These are phyloP conservation scores for Alviniconcha strummeri DNA, from an alignment of 2,888 invertebrate genomes.

Conservation along the genomic window DNA sequence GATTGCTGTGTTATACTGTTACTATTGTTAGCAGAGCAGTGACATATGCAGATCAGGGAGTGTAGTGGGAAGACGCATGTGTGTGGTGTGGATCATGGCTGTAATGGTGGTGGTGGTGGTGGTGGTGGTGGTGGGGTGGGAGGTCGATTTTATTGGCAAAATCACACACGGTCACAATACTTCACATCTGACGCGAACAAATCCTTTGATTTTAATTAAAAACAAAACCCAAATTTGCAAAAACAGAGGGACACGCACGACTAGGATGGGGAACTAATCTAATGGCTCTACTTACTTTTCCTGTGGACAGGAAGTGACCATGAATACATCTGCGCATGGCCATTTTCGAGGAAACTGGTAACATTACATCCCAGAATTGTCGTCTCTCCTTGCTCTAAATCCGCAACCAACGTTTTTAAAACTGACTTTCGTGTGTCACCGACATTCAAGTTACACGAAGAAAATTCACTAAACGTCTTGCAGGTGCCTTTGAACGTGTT, in stretches of 20 bases:
- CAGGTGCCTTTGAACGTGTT: neutral
- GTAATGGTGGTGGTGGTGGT: neutral
- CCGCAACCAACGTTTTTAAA: slow-evolving; percentile 18
- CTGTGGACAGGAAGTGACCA: slow-evolving; percentile 11
- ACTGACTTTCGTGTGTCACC: slow-evolving; percentile 7
- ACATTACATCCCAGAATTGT: slow-evolving; percentile 21
- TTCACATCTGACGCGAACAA: no score
- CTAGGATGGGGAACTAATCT: no score
- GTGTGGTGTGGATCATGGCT: neutral
- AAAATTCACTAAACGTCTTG: slow-evolving; percentile 6
- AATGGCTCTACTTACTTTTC: no score
- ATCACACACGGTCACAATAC: neutral
- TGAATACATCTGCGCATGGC: slow-evolving; percentile 1
- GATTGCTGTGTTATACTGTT: no score
- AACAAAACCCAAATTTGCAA: neutral
- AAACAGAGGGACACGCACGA: no score
- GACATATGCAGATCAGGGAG: no score
- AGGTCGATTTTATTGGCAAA: neutral
- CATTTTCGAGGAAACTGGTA: slow-evolving; percentile 4
- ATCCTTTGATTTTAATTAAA: neutral
- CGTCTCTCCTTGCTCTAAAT: slow-evolving; percentile 22
- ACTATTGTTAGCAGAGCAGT: no score
- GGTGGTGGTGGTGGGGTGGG: neutral
- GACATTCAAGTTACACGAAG: slow-evolving; percentile 23
- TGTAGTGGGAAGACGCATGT: no score